These are phyloP conservation scores for Pollenia labialis DNA, from an alignment of 2,888 invertebrate species.

Conservation along the genomic window DNA sequence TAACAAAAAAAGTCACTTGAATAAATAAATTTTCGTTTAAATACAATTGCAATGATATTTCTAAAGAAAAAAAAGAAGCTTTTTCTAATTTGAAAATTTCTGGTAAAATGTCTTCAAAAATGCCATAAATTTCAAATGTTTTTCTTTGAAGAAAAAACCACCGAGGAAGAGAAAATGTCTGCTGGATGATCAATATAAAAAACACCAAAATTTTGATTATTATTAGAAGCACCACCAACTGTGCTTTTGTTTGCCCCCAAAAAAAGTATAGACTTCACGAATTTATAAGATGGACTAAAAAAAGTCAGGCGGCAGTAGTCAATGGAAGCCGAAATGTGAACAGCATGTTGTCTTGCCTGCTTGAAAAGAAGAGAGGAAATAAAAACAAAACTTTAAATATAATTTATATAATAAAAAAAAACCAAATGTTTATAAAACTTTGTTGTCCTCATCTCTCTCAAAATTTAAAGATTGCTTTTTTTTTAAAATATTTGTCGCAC, in stretches of 20 bases:
- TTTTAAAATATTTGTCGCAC: no score
- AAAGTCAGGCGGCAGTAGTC: slow-evolving; percentile 62
- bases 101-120: slow-evolving; percentile 59
- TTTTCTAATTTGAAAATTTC: slow-evolving; percentile 34
- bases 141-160: slow-evolving; percentile 28
- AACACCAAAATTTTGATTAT: slow-evolving; percentile 32
- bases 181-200: slow-evolving; percentile 23
- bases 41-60: slow-evolving; percentile 44
- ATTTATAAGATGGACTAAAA: slow-evolving; percentile 15
- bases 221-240: slow-evolving; percentile 70
- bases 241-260: slow-evolving; percentile 58
- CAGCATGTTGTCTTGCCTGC: slow-evolving; percentile 56
- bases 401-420: neutral
- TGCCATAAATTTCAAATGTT: slow-evolving; percentile 58
- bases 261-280: slow-evolving; percentile 41
- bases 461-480: no score
- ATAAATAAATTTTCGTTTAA: slow-evolving; percentile 38
- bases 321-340: slow-evolving; percentile 65
- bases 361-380: neutral
- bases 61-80: slow-evolving; percentile 19
- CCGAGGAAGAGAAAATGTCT: slow-evolving; percentile 30
- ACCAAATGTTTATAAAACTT: no score
- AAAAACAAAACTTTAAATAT: neutral
- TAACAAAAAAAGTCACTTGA: slow-evolving; percentile 45
- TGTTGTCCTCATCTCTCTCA: no score